phyloP scores from a whole-genome alignment of 2,888 invertebrate species.

The Ormyrus thymus region DNA sequence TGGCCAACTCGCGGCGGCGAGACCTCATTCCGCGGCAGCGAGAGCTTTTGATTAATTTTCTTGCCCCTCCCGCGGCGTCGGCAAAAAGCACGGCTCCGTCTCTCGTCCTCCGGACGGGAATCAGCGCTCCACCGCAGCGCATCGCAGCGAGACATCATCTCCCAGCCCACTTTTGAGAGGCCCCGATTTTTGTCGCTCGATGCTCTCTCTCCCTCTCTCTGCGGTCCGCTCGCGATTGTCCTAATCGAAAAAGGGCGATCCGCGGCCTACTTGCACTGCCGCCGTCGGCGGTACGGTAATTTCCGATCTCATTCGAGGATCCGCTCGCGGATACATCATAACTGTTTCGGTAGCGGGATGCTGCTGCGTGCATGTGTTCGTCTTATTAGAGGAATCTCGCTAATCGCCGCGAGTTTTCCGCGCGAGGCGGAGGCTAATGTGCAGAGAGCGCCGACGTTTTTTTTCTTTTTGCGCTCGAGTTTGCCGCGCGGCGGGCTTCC shows the following conservation, averaged over 20 bases:
- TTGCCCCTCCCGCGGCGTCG: too few relatives aligned
- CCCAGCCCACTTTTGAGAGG: too few relatives aligned
- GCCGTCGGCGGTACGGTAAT: slow-evolving; percentile 13
- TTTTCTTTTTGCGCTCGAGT: not conserved
- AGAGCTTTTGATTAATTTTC: too few relatives aligned
- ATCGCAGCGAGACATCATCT: not conserved
- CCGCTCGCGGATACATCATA: slow-evolving; percentile 47
- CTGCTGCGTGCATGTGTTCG: slow-evolving; percentile 61
- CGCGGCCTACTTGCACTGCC: not conserved
- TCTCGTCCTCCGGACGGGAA: not conserved
- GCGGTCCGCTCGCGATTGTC: too few relatives aligned
- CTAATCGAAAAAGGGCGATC: not conserved
- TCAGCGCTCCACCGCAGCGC: not conserved
- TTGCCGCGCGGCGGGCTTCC: too few relatives aligned
- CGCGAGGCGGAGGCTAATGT: not conserved
- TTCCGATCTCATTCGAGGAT: slow-evolving; percentile 43
- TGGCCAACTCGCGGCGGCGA: too few relatives aligned
- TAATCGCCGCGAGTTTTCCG: slow-evolving; percentile 63
- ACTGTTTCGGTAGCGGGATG: slow-evolving; percentile 70
- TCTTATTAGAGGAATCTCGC: slow-evolving; percentile 72
- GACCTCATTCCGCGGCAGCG: too few relatives aligned
- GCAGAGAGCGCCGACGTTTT: not conserved
- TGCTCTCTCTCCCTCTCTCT: too few relatives aligned
- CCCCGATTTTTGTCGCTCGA: too few relatives aligned
- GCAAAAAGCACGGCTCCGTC: not conserved